A percentile compares a stretch with the other conserved stretches of the same genome.
phyloP scores from a whole-genome alignment of 2,113 vertebrate genomes.

The Cryptomyrus ogoouensis region DNA sequence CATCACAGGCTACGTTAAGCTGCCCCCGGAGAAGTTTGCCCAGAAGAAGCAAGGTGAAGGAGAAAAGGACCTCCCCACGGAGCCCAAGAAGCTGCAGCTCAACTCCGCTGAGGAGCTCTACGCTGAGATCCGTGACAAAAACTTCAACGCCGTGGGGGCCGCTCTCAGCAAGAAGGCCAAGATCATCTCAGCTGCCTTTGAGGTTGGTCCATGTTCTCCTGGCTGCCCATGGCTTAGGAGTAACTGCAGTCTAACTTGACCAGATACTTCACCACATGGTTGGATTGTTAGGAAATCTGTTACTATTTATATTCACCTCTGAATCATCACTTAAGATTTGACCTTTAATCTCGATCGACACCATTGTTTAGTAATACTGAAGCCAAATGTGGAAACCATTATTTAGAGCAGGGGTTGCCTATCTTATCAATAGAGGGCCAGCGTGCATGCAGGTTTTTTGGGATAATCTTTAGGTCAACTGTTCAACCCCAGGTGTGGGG shows the following conservation, averaged over 20 bases:
- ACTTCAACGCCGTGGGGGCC: slow-evolving; percentile 91
- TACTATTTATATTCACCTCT: neutral
- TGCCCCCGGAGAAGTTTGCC: slow-evolving; percentile 93
- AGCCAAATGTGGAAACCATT: neutral
- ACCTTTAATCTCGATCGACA: neutral
- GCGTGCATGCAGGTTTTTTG: too few species aligned
- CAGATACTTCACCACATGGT: neutral
- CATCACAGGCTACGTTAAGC: slow-evolving; percentile 79
- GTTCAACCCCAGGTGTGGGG: too few species aligned
- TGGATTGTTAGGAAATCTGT: neutral
- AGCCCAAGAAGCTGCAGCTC: slow-evolving; percentile 91
- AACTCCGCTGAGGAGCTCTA: slow-evolving; percentile 96
- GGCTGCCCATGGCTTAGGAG: neutral
- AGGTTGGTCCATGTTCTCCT: slow-evolving; percentile 62
- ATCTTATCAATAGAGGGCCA: too few species aligned
- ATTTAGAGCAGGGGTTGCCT: neutral
- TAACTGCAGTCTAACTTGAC: neutral
- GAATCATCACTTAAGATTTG: neutral
- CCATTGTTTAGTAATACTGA: neutral
- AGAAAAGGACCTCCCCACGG: slow-evolving; percentile 85
- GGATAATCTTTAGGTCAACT: too few species aligned
- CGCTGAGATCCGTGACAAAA: slow-evolving; percentile 93
- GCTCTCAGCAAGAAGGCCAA: slow-evolving; percentile 98
- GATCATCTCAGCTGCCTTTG: slow-evolving; percentile 94
- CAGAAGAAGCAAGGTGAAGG: slow-evolving; percentile 86